Evolutionary conservation across 2,797 vertebrate genomes (phyloP).

Genomic region (Yasuhikotakia modesta): DNA sequence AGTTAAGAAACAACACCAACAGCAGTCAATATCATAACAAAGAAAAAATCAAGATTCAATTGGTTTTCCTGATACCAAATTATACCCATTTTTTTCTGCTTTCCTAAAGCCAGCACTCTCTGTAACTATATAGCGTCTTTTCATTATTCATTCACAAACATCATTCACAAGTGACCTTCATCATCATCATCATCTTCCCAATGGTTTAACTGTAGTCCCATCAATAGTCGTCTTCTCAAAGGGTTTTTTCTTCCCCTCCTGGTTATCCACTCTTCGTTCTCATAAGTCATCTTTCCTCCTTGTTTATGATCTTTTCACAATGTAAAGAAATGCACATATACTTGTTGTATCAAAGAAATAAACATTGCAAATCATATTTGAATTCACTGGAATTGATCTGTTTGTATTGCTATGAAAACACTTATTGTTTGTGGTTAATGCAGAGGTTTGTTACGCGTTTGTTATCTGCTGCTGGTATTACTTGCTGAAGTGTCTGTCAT

Average conservation of each 20-base stretch:
- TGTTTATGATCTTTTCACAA: conserved; percentile 29
- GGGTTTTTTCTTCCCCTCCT: background rate
- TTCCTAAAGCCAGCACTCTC: background rate
- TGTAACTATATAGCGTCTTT: background rate
- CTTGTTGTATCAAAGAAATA: conserved; percentile 7
- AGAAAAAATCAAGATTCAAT: conserved; percentile 17
- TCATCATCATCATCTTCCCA: conserved; percentile 18
- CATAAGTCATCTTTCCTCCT: conserved; percentile 24
- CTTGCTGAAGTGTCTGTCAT: conserved; percentile 45
- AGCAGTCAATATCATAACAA: conserved; percentile 39
- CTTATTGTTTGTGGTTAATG: conserved; percentile 20
- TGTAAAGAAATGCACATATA: conserved; percentile 9
- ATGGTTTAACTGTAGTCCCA: background rate
- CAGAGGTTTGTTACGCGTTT: background rate
- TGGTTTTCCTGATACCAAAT: background rate
- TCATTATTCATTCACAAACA: conserved; percentile 3
- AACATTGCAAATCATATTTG: conserved; percentile 18
- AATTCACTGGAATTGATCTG: background rate
- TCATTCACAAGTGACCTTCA: conserved; percentile 6
- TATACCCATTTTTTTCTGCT: conserved; percentile 1
- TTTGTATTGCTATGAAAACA: conserved; percentile 7
- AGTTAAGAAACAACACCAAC: background rate
- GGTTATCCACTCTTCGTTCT: conserved; percentile 8
- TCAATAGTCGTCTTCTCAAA: conserved; percentile 2
- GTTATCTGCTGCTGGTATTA: conserved; percentile 40